Base-by-base conservation (phyloP, 2,888 invertebrate genomes). In the Torymus aiolomorphi region DNA sequence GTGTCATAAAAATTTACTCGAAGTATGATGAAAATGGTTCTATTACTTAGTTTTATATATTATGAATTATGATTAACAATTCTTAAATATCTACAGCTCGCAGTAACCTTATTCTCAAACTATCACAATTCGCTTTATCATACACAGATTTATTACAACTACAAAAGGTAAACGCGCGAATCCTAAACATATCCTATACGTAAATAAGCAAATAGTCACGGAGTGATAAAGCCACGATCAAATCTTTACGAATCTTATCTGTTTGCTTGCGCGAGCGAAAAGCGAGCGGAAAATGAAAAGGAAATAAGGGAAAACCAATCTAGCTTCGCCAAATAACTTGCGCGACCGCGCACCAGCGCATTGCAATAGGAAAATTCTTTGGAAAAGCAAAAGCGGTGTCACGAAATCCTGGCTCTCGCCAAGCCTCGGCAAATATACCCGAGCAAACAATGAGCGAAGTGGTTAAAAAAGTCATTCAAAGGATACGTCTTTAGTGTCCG, bases 401-500 rank as follows among this genome's bases (percentile, higher is more conserved):
- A 49, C 13, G 14, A n/a, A 73, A 69, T 16, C 24, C 13, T 57
- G 20, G 13, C 5, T 63, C 52, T 59, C 20, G 18, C 13, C n/a
- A 74, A 18, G 18, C 31, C n/a, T 16, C 51, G 56, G 20, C 16
- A 54, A 42, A 66, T 4, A 59, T 72, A 51, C 52, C 57, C 66
- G 8, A 65, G 51, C 18, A 80, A 78, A 20, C 63, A 42, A 71
- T 52, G 18, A 51, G 42, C 14, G 8, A 54, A 24, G 14, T 14
- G 5, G 2, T 70, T 67, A 1, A 75, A 71, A 74, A 72, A 24
- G 51, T 63, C n/a, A 70, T 51, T 79, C 79, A 87, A 89, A 89
- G 89, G 89, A 90, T 90, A 90, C 89, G 87, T 87, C 83, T 86
- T 88, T 0, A 90, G 82, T 4, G 83, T 83, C 3, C 80, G 82